A percentile compares a stretch with the other conserved stretches of the same genome.
These are phyloP conservation scores for Cisticola juncidis DNA, from an alignment of 2,113 vertebrate genomes.

Conservation along the genomic window DNA sequence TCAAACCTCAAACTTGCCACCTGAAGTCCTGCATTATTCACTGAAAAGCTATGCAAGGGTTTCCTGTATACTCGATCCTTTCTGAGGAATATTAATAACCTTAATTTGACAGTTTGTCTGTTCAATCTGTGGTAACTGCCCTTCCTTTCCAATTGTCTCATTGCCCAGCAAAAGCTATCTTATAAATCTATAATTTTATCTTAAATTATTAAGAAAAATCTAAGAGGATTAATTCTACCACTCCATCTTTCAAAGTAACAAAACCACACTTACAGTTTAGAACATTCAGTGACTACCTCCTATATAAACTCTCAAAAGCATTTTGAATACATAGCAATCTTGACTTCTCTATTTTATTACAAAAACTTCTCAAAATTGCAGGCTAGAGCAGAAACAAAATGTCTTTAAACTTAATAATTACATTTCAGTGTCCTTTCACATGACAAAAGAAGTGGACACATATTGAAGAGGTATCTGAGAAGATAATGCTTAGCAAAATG, in stretches of 20 bases:
- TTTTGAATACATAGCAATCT: neutral
- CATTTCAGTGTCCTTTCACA: neutral
- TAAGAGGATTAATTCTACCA: neutral
- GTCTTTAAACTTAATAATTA: neutral
- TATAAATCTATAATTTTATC: neutral
- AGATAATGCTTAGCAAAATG: neutral
- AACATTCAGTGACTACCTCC: neutral
- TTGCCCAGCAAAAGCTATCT: neutral
- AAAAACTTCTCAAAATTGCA: neutral
- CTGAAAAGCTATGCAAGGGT: neutral
- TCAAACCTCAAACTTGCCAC: neutral
- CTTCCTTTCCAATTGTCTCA: neutral
- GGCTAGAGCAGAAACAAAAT: neutral
- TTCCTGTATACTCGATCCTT: neutral
- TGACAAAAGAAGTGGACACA: neutral
- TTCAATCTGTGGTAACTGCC: neutral
- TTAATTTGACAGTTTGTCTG: neutral
- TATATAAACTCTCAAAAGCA: neutral
- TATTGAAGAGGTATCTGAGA: neutral
- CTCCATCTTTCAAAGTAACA: neutral
- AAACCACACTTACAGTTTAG: rapidly evolving
- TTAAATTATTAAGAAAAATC: neutral
- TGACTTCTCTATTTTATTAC: neutral
- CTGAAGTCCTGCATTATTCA: rapidly evolving
- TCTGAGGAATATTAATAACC: neutral